Evolutionary conservation across 2,113 vertebrate genomes (phyloP).

Genomic region (Peucedramus taeniatus): DNA sequence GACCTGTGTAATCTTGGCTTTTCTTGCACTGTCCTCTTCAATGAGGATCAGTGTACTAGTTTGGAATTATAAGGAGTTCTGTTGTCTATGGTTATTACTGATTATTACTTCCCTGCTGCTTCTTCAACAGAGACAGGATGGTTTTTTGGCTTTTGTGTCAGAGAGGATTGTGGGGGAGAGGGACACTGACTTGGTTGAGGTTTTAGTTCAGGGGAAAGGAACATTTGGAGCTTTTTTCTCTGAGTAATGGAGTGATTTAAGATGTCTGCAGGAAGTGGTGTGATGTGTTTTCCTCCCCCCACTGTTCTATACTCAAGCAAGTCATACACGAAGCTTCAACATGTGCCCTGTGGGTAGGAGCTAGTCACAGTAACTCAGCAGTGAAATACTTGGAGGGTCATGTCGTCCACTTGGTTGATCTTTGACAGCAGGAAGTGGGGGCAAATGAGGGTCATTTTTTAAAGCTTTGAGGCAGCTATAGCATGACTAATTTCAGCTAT

Average conservation of each 20-base stretch:
- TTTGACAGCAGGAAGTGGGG: neutral
- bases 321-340: neutral
- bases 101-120: neutral
- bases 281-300: neutral
- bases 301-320: neutral
- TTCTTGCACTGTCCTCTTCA: neutral
- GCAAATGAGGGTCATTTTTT: neutral
- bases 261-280: neutral
- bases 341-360: neutral
- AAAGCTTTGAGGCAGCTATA: neutral
- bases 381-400: neutral
- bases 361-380: neutral
- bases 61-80: neutral
- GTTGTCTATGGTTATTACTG: neutral
- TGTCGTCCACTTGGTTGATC: neutral
- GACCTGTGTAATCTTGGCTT: neutral
- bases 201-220: neutral
- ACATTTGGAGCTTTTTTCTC: neutral
- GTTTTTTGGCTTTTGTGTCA: neutral
- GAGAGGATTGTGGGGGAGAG: neutral
- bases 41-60: neutral
- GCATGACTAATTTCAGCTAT: slow-evolving; percentile 37
- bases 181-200: neutral
- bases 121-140: neutral
- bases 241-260: neutral